Evolutionary conservation across 2,888 invertebrate genomes (phyloP).

Genomic region (Epiperipatus broadwayi): DNA sequence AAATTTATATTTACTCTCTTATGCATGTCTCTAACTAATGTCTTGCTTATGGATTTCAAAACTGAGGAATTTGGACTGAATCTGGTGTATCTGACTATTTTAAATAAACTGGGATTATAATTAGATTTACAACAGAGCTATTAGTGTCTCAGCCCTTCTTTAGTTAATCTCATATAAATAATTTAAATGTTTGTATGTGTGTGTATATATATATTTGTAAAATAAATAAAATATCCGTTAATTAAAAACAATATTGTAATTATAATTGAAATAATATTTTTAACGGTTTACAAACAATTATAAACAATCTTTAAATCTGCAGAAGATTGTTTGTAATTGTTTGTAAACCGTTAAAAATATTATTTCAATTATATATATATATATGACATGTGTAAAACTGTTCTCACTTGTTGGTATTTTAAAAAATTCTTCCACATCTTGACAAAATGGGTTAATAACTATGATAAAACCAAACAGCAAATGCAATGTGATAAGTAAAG

Average conservation of each 20-base stretch:
- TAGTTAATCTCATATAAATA: too few species aligned
- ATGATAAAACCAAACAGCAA: slow-evolving; percentile 46
- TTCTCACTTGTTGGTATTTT: slow-evolving; percentile 47
- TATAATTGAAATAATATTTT: neutral
- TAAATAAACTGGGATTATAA: too few species aligned
- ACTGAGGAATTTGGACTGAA: too few species aligned
- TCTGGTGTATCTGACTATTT: too few species aligned
- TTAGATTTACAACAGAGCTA: too few species aligned
- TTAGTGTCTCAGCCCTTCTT: too few species aligned
- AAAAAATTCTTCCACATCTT: slow-evolving; percentile 57
- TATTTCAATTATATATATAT: neutral
- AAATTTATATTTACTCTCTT: too few species aligned
- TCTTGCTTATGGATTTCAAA: too few species aligned
- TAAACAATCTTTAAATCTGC: neutral
- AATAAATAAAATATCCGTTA: neutral
- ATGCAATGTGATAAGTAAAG: slow-evolving; percentile 44
- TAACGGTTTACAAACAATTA: neutral
- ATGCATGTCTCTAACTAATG: too few species aligned
- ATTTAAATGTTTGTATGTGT: too few species aligned
- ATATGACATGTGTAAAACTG: neutral
- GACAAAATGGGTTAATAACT: slow-evolving; percentile 48
- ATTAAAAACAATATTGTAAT: neutral
- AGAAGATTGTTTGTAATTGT: too few species aligned
- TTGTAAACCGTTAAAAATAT: neutral
- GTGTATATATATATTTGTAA: neutral